phyloP scores from a whole-genome alignment of 2,888 invertebrate species.

The Athetis lepigone region DNA sequence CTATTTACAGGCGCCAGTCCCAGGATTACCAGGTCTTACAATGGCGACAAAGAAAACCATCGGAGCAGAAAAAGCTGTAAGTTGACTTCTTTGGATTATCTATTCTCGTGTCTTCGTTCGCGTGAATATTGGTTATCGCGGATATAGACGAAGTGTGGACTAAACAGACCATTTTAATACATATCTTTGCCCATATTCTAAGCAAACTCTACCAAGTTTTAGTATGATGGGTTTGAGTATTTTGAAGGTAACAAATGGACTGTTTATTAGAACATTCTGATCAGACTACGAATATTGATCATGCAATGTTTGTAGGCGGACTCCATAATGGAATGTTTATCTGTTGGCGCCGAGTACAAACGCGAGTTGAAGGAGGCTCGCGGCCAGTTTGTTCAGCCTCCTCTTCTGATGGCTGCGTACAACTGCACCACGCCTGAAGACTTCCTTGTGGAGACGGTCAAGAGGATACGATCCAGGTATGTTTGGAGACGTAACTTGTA shows the following conservation, averaged over 20 bases:
- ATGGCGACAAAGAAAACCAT: slow-evolving; percentile 97
- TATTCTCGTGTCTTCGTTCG: no score
- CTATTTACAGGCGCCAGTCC: slow-evolving; percentile 89
- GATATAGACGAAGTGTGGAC: no score
- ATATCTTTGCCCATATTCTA: no score
- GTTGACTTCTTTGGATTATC: slow-evolving; percentile 73
- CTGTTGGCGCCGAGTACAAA: slow-evolving; percentile 92
- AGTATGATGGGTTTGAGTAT: no score
- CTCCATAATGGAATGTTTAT: slow-evolving; percentile 97
- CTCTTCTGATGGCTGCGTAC: slow-evolving; percentile 96
- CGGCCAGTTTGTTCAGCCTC: slow-evolving; percentile 90
- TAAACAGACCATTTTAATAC: no score
- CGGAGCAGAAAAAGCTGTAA: slow-evolving; percentile 96
- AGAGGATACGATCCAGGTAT: slow-evolving; percentile 95
- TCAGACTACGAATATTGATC: not conserved
- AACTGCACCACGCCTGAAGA: slow-evolving; percentile 93
- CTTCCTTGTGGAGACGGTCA: slow-evolving; percentile 95
- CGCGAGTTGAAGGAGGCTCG: slow-evolving; percentile 90
- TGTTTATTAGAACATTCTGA: no score
- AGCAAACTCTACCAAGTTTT: no score
- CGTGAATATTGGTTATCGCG: no score
- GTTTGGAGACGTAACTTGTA: slow-evolving; percentile 20
- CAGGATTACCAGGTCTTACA: slow-evolving; percentile 93
- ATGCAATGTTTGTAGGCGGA: slow-evolving; percentile 92
- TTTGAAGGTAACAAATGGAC: no score